Evolutionary conservation across 2,888 invertebrate genomes (phyloP).

Genomic region (Drosophila histrio): DNA sequence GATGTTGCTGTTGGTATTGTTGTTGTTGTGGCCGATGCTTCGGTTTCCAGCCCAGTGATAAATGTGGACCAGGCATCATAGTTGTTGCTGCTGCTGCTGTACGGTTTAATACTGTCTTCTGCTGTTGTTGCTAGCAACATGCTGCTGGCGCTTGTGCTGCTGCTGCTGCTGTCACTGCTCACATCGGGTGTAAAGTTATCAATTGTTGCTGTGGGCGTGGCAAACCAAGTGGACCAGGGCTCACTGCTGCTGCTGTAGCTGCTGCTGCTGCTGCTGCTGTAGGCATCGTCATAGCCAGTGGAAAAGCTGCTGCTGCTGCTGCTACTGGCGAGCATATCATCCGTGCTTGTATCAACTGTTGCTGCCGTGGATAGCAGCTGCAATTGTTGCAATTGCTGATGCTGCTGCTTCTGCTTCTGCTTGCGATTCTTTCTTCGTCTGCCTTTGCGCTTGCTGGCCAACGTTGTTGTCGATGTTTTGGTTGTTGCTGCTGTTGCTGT

Average conservation of each 20-base stretch:
- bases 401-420: constrained; percentile 43
- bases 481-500: constrained; percentile 49
- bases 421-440: constrained; percentile 77
- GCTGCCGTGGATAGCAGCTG: constrained; percentile 45
- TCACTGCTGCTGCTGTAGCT: constrained; percentile 46
- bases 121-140: constrained; percentile 54
- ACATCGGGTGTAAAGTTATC: constrained; percentile 50
- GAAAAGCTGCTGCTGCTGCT: constrained; percentile 45
- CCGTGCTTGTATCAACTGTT: constrained; percentile 37
- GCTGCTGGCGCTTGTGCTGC: constrained; percentile 55
- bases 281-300: constrained; percentile 54
- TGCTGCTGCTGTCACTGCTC: constrained; percentile 41
- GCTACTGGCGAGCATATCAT: constrained; percentile 23
- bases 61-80: constrained; percentile 60
- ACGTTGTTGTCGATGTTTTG: constrained; percentile 62
- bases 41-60: constrained; percentile 61
- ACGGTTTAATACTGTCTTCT: constrained; percentile 68
- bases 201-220: constrained; percentile 59
- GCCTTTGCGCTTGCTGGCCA: constrained; percentile 77
- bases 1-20: constrained; percentile 39
- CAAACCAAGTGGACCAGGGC: constrained; percentile 66
- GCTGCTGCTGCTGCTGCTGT: constrained; percentile 43
- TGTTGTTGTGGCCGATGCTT: constrained; percentile 47
- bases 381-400: constrained; percentile 27
- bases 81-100: constrained; percentile 47